Evolutionary conservation across 2,888 invertebrate genomes (phyloP).

Genomic region (Dryocosmus kuriphilus): DNA sequence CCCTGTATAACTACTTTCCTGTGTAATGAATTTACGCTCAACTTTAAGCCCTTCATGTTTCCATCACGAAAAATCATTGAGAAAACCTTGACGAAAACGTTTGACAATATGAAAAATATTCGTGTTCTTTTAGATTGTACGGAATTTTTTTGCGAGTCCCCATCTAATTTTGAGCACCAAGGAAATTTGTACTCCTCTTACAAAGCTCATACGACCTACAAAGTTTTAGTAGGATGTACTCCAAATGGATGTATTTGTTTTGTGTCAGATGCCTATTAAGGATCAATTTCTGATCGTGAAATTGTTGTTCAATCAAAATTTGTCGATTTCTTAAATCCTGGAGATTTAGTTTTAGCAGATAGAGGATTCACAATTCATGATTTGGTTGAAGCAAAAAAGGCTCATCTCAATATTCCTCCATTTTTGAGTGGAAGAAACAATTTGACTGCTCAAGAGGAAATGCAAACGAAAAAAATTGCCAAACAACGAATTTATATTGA

Average conservation of each 20-base stretch:
- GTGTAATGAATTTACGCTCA: too few species aligned
- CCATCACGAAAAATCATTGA: slow-evolving; percentile 39
- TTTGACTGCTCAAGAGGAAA: slow-evolving; percentile 56
- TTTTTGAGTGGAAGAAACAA: slow-evolving; percentile 56
- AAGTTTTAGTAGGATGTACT: slow-evolving; percentile 55
- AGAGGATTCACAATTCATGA: too few species aligned
- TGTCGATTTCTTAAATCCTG: too few species aligned
- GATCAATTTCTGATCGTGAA: slow-evolving; percentile 54
- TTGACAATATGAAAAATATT: too few species aligned
- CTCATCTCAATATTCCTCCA: slow-evolving; percentile 43
- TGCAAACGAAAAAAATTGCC: too few species aligned
- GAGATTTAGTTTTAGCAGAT: too few species aligned
- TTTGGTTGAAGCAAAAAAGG: too few species aligned
- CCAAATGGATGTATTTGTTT: slow-evolving; percentile 52
- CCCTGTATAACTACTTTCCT: too few species aligned
- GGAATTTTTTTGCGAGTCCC: slow-evolving; percentile 55
- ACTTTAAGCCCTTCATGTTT: not conserved
- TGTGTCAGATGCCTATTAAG: slow-evolving; percentile 54
- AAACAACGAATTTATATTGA: too few species aligned
- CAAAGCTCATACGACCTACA: slow-evolving; percentile 56
- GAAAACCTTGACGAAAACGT: slow-evolving; percentile 41
- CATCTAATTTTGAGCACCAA: slow-evolving; percentile 51
- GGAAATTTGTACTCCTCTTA: slow-evolving; percentile 47
- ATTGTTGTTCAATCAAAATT: too few species aligned
- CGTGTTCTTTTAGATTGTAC: too few species aligned